Evolutionary conservation across 2,888 invertebrate genomes (phyloP).

Genomic region (Vesta saturnalis): DNA sequence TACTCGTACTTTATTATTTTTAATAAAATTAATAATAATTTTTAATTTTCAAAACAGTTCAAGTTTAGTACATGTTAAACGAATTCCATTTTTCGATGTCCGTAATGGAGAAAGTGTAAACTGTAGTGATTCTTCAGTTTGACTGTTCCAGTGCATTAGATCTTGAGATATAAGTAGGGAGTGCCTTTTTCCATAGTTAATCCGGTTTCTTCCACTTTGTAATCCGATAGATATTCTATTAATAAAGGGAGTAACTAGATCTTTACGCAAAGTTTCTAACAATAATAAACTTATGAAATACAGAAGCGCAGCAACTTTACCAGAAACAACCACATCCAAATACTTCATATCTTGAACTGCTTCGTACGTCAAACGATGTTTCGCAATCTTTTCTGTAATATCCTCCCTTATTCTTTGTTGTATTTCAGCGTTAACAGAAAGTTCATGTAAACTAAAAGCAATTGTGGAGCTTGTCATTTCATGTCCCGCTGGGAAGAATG

Average conservation of each 20-base stretch:
- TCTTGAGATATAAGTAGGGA: conserved; percentile 54
- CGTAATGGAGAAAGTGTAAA: neutral
- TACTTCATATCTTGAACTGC: conserved; percentile 6
- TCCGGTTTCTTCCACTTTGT: conserved; percentile 47
- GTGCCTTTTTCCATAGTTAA: conserved; percentile 55
- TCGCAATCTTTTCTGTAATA: conserved; percentile 47
- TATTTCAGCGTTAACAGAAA: conserved; percentile 56
- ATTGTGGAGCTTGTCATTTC: conserved; percentile 61
- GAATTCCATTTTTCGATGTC: conserved; percentile 1
- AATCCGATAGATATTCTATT: neutral
- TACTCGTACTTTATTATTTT: too few relatives aligned
- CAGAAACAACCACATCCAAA: conserved; percentile 17
- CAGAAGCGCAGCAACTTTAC: too few relatives aligned
- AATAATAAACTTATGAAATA: neutral
- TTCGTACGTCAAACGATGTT: conserved; percentile 24
- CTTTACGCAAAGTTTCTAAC: neutral
- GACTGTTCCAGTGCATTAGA: conserved; percentile 52
- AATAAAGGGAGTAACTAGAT: neutral
- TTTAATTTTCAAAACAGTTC: neutral
- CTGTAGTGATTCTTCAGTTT: neutral
- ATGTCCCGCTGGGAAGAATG: conserved; percentile 62
- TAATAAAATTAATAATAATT: too few relatives aligned
- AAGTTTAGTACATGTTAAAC: neutral
- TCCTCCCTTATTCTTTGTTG: conserved; percentile 60
- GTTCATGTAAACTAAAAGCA: conserved; percentile 55